Base-by-base conservation (phyloP, 2,888 invertebrate species). In the Sminthurinus aureus region DNA sequence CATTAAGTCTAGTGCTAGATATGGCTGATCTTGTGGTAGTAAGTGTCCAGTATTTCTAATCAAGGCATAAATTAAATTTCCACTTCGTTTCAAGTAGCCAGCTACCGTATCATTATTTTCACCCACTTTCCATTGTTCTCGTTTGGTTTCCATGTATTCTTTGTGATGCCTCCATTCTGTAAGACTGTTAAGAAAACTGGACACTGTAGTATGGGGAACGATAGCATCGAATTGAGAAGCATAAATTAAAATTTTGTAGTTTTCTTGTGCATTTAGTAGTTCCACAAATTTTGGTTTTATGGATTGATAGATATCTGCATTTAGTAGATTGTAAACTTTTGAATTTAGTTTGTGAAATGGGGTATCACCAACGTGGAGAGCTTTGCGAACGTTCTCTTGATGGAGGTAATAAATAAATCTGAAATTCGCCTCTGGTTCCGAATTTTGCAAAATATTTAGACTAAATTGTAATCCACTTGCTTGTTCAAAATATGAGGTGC, bases 201-300 rank as follows among this genome's bases (percentile, higher is more conserved):
- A 92, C 0, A 97, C 96, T 75, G 96, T 90, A 0, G 96, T 96
- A 90, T 96, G 96, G 0, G 96, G 96, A 0, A 97, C 95, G 85
- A 97, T 96, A 15, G 98, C 94, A 90, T 98, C 98, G 85, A 98
- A 90, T 89, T 98, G 97, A 0, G 98, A 98, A 89, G 94, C 96
- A 90, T 97, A 98, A 84, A 97, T 92, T 77, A 97, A 92, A 22
- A 96, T 93, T 90, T 92, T 92, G 89, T 94, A 95, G 88, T 93
- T 85, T 38, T 38, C 38, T 38, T 38, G 38, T 0, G 81, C 69
- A 64, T 87, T 82, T 0, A 95, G 89, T 0, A 96, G 91, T 88
- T 94, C 93, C 0, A 93, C 92, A 81, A 96, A 91, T 92, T 94
- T 93, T 0, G 93, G 92, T 9, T 95, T 94, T 11, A 96, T 94